phyloP scores from a whole-genome alignment of 2,113 vertebrate genomes.

The Pavo muticus region DNA sequence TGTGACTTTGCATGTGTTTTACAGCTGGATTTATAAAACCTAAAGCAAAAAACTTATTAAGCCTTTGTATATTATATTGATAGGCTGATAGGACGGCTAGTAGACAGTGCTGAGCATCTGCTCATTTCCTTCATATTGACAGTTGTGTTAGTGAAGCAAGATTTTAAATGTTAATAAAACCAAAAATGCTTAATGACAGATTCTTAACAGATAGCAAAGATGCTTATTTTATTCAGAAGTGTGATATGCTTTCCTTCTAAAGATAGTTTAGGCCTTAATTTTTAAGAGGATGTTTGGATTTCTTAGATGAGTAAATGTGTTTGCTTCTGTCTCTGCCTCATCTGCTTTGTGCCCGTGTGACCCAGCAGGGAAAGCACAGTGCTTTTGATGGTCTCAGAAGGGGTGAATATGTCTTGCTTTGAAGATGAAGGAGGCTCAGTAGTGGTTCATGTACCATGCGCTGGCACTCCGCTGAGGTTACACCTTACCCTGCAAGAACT shows the following conservation, averaged over 20 bases:
- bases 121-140: not conserved
- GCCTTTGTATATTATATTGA: not conserved
- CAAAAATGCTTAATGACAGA: not conserved
- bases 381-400: not conserved
- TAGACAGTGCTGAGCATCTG: not conserved
- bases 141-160: not conserved
- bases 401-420: not conserved
- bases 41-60: not conserved
- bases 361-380: conserved; percentile 13
- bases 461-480: conserved; percentile 30
- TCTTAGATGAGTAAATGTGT: not conserved
- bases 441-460: not conserved
- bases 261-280: conserved; percentile 5
- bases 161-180: not conserved
- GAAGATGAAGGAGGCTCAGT: not conserved
- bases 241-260: not conserved
- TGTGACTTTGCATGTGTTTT: not conserved
- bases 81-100: not conserved
- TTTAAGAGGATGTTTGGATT: conserved; percentile 14
- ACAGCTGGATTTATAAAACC: not conserved
- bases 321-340: not conserved
- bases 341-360: conserved; percentile 9
- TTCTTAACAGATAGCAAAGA: not conserved
- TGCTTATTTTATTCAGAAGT: not conserved
- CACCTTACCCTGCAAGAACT: not conserved